These are phyloP conservation scores for Apis laboriosa DNA, from an alignment of 1,140 invertebrate genomes.

Conservation along the genomic window DNA sequence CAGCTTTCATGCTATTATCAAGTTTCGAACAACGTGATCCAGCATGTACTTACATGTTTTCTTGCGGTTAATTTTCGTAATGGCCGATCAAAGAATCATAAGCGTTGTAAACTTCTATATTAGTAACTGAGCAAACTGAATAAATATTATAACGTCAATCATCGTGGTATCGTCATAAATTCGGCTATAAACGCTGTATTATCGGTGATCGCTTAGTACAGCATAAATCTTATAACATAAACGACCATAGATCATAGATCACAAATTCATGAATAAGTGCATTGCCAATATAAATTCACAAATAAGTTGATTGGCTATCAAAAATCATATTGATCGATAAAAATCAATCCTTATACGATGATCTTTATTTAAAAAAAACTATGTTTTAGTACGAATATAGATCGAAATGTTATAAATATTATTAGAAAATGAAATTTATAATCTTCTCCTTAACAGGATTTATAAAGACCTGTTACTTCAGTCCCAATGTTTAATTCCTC, in stretches of 20 bases:
- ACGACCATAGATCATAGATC: neutral
- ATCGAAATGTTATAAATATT: neutral
- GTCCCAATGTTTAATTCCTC: neutral
- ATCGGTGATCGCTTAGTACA: slow-evolving; percentile 24
- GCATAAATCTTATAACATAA: slow-evolving; percentile 16
- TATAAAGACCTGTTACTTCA: slow-evolving; percentile 7
- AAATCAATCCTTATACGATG: too few species aligned
- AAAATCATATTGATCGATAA: neutral
- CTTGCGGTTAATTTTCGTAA: neutral
- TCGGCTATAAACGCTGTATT: slow-evolving; percentile 18
- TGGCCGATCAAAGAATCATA: neutral
- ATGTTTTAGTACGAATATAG: too few species aligned
- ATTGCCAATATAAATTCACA: slow-evolving; percentile 6
- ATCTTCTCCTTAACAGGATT: neutral
- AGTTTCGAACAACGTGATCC: neutral
- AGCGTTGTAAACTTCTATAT: neutral
- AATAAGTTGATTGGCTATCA: neutral
- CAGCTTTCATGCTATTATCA: neutral
- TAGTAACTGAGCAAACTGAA: neutral
- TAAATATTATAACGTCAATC: slow-evolving; percentile 41
- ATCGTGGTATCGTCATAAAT: slow-evolving; percentile 19
- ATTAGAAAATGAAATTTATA: neutral
- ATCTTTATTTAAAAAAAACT: too few species aligned
- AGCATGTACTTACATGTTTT: neutral
- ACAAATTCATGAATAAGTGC: slow-evolving; percentile 13